Evolutionary conservation across 2,797 vertebrate genomes (phyloP).

Genomic region (Pseudotriccus pelzelni): DNA sequence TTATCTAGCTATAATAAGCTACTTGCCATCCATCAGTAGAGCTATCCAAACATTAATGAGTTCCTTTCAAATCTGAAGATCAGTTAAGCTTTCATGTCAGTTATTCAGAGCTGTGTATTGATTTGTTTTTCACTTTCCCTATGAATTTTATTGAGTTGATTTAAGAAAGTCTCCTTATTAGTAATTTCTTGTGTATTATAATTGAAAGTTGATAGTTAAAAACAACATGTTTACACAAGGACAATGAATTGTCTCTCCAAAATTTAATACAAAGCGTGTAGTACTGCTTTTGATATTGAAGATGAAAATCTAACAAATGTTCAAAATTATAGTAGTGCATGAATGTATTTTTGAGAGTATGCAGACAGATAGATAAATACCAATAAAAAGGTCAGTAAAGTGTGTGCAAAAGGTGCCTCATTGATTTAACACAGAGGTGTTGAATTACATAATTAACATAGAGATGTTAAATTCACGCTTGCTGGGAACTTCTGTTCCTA

Average conservation of each 20-base stretch:
- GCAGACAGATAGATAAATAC: background rate
- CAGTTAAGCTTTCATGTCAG: slow-evolving; percentile 6
- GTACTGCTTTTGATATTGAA: background rate
- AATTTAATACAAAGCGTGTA: background rate
- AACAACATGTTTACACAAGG: background rate
- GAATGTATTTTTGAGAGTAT: background rate
- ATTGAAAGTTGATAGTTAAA: slow-evolving; percentile 18
- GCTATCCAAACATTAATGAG: background rate
- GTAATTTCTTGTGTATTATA: slow-evolving; percentile 9
- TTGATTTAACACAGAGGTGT: background rate
- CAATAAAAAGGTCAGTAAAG: background rate
- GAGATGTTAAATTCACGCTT: background rate
- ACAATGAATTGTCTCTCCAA: slow-evolving; percentile 28
- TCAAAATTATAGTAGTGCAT: background rate
- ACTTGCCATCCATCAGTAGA: background rate
- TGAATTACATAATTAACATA: background rate
- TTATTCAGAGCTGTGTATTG: slow-evolving; percentile 28
- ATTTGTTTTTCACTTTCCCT: slow-evolving; percentile 22
- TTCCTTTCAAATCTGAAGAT: background rate
- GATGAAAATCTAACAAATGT: background rate
- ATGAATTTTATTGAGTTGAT: slow-evolving; percentile 12
- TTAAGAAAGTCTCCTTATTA: background rate
- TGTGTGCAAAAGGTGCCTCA: background rate
- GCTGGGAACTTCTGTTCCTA: background rate
- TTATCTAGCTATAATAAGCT: slow-evolving; percentile 12